Conservation (phyloP, 2,888 invertebrate genomes). For the Adelphocoris suturalis region DNA sequence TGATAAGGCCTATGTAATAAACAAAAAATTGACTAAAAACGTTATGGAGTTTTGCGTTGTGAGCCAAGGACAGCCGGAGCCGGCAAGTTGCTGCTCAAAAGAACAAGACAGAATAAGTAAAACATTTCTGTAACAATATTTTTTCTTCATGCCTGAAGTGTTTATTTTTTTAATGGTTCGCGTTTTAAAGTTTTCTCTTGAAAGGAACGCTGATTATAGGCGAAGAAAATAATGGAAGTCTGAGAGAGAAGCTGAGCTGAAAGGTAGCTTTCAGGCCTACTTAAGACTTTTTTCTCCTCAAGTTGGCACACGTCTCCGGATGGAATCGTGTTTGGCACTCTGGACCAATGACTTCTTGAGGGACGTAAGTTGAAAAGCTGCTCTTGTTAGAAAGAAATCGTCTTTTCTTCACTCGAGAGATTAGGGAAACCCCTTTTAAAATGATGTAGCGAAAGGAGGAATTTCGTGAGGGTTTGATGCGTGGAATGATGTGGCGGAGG, state of each 20-base stretch:
- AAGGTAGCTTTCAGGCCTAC: background rate
- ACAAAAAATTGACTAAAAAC: no score
- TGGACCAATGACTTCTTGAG: background rate
- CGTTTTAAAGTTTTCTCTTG: no score
- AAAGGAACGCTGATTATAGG: no score
- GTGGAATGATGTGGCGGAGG: background rate
- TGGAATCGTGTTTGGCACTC: background rate
- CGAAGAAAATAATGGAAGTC: background rate
- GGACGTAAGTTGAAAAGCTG: background rate
- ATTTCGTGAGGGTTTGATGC: conserved; percentile 35
- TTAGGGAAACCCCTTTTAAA: conserved; percentile 21
- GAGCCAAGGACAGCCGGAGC: no score
- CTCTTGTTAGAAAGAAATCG: background rate
- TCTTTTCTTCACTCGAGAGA: conserved; percentile 4
- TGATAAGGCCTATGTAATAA: no score
- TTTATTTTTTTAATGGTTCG: no score
- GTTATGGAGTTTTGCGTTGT: no score
- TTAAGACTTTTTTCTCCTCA: background rate
- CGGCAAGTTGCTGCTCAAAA: no score
- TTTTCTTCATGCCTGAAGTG: no score
- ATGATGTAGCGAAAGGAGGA: conserved; percentile 21
- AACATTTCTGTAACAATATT: no score
- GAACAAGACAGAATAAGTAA: no score
- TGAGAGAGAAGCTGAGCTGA: background rate
- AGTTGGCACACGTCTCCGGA: background rate